These are phyloP conservation scores for Busseola fusca DNA, from an alignment of 2,888 invertebrate species.

Conservation along the genomic window DNA sequence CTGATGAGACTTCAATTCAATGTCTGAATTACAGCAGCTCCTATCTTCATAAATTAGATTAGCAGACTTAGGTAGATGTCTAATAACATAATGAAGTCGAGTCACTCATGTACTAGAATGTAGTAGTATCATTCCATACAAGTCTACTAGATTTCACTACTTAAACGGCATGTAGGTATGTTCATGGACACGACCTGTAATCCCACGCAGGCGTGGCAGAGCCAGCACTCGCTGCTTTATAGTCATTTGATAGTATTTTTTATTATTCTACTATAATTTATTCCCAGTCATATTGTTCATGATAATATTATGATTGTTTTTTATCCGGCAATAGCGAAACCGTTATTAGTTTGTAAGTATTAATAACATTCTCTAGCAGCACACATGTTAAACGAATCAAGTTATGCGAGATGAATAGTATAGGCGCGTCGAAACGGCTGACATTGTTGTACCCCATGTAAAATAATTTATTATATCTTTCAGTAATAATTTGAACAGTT, in stretches of 20 bases:
- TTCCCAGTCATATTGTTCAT: conserved; percentile 30
- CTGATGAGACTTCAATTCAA: conserved; percentile 10
- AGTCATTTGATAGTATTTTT: conserved; percentile 35
- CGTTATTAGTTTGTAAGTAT: conserved; percentile 15
- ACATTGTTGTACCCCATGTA: conserved; percentile 8
- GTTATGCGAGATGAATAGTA: conserved; percentile 17
- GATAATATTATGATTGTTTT: conserved; percentile 30
- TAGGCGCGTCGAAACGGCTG: conserved; percentile 4
- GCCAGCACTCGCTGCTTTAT: conserved; percentile 18
- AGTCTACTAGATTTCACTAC: conserved; percentile 54
- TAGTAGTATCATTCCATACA: conserved; percentile 47
- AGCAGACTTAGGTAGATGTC: conserved; percentile 20
- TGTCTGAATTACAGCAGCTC: conserved; percentile 5
- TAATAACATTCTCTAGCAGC: conserved; percentile 13
- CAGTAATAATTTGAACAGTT: conserved; percentile 12
- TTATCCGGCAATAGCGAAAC: conserved; percentile 19
- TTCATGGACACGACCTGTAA: conserved; percentile 60
- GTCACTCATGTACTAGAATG: conserved; percentile 35
- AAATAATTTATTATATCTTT: conserved; percentile 23
- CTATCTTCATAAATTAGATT: conserved; percentile 33
- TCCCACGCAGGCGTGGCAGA: conserved; percentile 59
- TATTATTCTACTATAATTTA: conserved; percentile 40
- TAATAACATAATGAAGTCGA: conserved; percentile 31
- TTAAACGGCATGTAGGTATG: conserved; percentile 49
- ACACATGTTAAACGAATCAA: conserved; percentile 19